Evolutionary conservation across 92 coral and sea anemone genomes (phyloP).

Genomic region (Zoanthus gigantus): DNA sequence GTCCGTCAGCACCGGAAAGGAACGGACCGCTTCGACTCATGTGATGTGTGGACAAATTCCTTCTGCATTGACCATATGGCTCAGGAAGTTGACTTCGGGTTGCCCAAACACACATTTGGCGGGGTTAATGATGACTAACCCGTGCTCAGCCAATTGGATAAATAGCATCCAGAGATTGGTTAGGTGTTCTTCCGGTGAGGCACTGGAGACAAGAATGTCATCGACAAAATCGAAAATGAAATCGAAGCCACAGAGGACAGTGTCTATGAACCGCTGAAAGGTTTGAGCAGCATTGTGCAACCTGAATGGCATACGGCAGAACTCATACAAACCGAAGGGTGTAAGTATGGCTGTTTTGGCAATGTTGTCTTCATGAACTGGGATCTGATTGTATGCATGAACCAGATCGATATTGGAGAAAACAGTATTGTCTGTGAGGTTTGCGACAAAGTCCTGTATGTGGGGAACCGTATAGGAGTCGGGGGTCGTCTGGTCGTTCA

Average conservation of each 20-base stretch:
- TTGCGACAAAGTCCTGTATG: slow-evolving; percentile 60
- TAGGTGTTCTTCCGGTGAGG: slow-evolving; percentile 34
- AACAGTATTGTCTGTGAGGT: slow-evolving; percentile 47
- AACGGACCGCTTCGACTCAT: not conserved
- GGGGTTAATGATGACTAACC: slow-evolving; percentile 52
- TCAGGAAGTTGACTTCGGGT: not conserved
- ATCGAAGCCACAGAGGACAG: slow-evolving; percentile 43
- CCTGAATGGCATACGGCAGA: too few relatives aligned
- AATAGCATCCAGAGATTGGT: slow-evolving; percentile 49
- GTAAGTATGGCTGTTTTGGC: slow-evolving; percentile 22
- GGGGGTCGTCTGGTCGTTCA: slow-evolving; percentile 16
- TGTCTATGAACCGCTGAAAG: not conserved
- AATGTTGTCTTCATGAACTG: slow-evolving; percentile 35
- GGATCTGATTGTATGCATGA: slow-evolving; percentile 2
- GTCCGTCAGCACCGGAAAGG: slow-evolving; percentile 14
- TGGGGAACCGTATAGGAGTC: slow-evolving; percentile 57
- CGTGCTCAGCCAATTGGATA: slow-evolving; percentile 48
- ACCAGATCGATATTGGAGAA: slow-evolving; percentile 48
- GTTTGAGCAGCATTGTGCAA: too few relatives aligned
- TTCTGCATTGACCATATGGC: not conserved
- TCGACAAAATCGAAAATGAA: slow-evolving; percentile 48
- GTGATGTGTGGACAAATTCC: slow-evolving; percentile 3
- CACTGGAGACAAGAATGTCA: slow-evolving; percentile 49
- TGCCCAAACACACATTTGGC: not conserved
- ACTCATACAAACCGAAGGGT: not conserved